phyloP scores from a whole-genome alignment of 2,797 vertebrate species.

The Nothura maculosa region DNA sequence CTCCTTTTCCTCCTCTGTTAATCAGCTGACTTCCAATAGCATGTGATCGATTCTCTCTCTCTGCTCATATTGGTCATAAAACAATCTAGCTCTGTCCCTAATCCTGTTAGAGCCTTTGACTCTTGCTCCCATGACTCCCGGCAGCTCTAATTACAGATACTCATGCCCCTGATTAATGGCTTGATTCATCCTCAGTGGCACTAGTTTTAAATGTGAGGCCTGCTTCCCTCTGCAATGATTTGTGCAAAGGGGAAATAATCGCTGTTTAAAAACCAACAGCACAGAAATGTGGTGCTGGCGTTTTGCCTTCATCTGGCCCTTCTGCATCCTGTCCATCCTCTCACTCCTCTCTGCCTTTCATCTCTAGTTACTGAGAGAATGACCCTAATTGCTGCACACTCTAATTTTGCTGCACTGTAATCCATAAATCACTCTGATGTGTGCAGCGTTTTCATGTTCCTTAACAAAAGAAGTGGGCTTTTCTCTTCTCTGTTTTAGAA shows the following conservation, averaged over 20 bases:
- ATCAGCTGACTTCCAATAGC: neutral
- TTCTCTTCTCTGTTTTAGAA: constrained; percentile 56
- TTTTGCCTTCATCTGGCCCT: constrained; percentile 22
- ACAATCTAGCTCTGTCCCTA: constrained; percentile 44
- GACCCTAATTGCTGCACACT: neutral
- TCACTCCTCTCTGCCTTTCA: constrained; percentile 18
- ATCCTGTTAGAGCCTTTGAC: constrained; percentile 65
- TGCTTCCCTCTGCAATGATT: fast-evolving
- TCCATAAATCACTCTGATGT: constrained; percentile 45
- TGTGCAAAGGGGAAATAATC: neutral
- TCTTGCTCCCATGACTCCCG: constrained; percentile 38
- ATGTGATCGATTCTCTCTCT: neutral
- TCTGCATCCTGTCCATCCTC: constrained; percentile 34
- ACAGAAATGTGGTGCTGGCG: neutral
- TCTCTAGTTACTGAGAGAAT: neutral
- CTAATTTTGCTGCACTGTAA: constrained; percentile 48
- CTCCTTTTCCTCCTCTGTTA: neutral
- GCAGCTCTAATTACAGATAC: constrained; percentile 40
- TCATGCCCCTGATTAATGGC: constrained; percentile 49
- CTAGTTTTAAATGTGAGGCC: constrained; percentile 1
- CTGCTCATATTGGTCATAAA: constrained; percentile 45
- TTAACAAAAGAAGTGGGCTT: constrained; percentile 48
- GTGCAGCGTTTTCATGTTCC: neutral
- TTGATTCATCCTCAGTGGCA: constrained; percentile 39
- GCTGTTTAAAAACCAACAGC: neutral